Evolutionary conservation across 1,140 invertebrate species (phyloP).

Genomic region (Pseudachorutes palmiensis): DNA sequence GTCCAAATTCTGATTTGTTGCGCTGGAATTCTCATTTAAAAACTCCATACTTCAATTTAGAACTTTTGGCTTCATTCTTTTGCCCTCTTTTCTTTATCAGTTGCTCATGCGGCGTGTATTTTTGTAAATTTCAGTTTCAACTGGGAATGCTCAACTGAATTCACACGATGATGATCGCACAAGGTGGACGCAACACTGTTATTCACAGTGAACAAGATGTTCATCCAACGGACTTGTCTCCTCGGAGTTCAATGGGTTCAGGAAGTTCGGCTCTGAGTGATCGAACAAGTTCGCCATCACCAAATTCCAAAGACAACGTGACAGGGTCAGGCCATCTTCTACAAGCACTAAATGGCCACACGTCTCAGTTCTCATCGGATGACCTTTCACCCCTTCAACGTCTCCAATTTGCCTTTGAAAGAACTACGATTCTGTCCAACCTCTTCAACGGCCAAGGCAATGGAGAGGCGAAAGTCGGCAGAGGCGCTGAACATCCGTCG

Average conservation of each 20-base stretch:
- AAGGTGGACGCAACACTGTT: neutral
- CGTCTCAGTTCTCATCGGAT: neutral
- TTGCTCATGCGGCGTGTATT: neutral
- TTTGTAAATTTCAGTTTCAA: neutral
- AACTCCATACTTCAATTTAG: no score
- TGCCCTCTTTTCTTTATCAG: no score
- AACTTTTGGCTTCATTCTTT: no score
- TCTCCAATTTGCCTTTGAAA: constrained; percentile 31
- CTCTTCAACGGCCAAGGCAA: constrained; percentile 13
- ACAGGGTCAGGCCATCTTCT: constrained; percentile 6
- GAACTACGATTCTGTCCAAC: constrained; percentile 23
- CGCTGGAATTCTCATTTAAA: no score
- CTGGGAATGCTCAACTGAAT: neutral
- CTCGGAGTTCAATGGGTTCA: constrained; percentile 17
- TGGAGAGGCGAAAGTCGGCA: neutral
- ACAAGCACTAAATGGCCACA: neutral
- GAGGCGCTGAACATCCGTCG: neutral
- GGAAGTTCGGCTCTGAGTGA: constrained; percentile 13
- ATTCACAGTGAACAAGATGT: constrained; percentile 10
- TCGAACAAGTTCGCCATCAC: constrained; percentile 8
- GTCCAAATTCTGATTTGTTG: no score
- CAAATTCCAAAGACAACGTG: constrained; percentile 4
- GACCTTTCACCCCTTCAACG: constrained; percentile 30
- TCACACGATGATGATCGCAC: constrained; percentile 1
- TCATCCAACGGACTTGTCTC: constrained; percentile 27